Evolutionary conservation across 1,140 invertebrate genomes (phyloP).

Genomic region (Eriocheir sinensis): DNA sequence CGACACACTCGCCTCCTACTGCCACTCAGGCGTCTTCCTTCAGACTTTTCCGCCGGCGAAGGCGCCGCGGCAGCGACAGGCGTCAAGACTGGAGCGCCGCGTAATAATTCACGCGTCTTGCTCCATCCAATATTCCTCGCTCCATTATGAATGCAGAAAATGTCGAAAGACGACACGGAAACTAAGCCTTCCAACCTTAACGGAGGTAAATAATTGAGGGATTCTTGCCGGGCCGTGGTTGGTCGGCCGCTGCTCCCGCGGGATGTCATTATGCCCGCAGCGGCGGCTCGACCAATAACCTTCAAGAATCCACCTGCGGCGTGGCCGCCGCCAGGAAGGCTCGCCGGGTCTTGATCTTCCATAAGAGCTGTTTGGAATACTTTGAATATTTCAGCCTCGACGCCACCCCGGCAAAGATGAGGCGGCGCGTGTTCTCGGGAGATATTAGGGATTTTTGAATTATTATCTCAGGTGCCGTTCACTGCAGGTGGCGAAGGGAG

Average conservation of each 20-base stretch:
- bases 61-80: neutral
- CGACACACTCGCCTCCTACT: neutral
- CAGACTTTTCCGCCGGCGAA: neutral
- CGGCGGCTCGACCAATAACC: conserved; percentile 32
- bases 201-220: conserved; percentile 36
- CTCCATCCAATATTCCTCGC: neutral
- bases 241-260: neutral
- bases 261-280: conserved; percentile 33
- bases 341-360: conserved; percentile 26
- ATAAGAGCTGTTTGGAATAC: conserved; percentile 45
- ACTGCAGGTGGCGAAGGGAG: neutral
- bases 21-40: neutral
- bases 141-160: conserved; percentile 36
- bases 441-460: conserved; percentile 30
- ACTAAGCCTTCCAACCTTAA: conserved; percentile 26
- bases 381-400: conserved; percentile 39
- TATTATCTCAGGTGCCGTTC: conserved; percentile 24
- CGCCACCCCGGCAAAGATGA: neutral
- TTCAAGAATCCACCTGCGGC: conserved; percentile 25
- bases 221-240: conserved; percentile 26
- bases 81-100: neutral
- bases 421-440: neutral
- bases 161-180: conserved; percentile 40
- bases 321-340: neutral
- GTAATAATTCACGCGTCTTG: conserved; percentile 42